A percentile compares a stretch with the other conserved stretches of the same genome.
Evolutionary conservation across 2,888 invertebrate genomes (phyloP).

Genomic region (Anarsia innoxiella): DNA sequence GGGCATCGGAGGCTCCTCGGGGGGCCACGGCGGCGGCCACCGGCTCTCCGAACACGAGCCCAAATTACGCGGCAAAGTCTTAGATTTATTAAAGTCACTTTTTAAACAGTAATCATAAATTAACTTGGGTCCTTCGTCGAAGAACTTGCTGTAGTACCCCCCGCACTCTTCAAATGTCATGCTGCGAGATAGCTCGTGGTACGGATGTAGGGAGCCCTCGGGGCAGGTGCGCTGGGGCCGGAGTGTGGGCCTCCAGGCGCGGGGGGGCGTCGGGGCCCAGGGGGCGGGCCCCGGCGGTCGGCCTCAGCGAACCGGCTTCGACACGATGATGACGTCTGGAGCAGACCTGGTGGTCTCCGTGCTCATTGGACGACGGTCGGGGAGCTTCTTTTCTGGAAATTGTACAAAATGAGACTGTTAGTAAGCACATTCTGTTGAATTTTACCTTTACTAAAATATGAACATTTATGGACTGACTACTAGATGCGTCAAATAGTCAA

Average conservation of each 20-base stretch:
- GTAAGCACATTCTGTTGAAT: too few species aligned
- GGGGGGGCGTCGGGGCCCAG: slow-evolving; percentile 64
- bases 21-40: slow-evolving; percentile 42
- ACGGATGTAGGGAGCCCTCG: slow-evolving; percentile 52
- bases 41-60: slow-evolving; percentile 50
- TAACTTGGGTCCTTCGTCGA: slow-evolving; percentile 51
- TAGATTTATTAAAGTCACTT: slow-evolving; percentile 54
- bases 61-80: slow-evolving; percentile 57
- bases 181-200: slow-evolving; percentile 40
- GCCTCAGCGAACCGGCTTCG: slow-evolving; percentile 72
- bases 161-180: slow-evolving; percentile 49
- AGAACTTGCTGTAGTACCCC: slow-evolving; percentile 59
- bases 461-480: too few species aligned
- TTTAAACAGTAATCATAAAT: slow-evolving; percentile 63
- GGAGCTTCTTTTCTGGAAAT: slow-evolving; percentile 54
- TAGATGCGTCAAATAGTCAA: too few species aligned
- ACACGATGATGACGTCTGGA: slow-evolving; percentile 89
- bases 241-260: too few species aligned
- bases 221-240: slow-evolving; percentile 48
- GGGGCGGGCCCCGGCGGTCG: slow-evolving; percentile 67
- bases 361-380: slow-evolving; percentile 81
- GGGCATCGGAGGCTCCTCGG: slow-evolving; percentile 41
- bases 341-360: slow-evolving; percentile 91
- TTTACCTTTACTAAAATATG: too few species aligned
- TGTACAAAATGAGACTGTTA: background rate